phyloP scores from a whole-genome alignment of 1,140 invertebrate genomes.

The Gryon sp. region DNA sequence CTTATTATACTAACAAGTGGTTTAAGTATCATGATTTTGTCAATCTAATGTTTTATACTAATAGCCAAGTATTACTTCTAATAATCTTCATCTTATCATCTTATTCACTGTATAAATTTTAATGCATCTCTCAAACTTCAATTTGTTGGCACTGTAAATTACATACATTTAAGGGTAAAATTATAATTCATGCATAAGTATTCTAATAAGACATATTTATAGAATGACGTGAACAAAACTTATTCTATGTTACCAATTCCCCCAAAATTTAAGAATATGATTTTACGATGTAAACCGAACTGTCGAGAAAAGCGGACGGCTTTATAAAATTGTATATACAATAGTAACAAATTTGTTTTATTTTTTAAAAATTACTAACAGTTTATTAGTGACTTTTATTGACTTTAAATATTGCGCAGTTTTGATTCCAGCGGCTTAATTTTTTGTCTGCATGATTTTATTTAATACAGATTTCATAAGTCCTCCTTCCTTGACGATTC shows the following conservation, averaged over 20 bases:
- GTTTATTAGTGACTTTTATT: slow-evolving; percentile 17
- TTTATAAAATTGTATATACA: slow-evolving; percentile 52
- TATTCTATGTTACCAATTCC: slow-evolving; percentile 26
- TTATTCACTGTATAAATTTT: slow-evolving; percentile 21
- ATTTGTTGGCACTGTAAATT: slow-evolving; percentile 26
- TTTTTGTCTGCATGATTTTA: no score
- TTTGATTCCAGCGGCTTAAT: neutral
- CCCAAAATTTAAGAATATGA: slow-evolving; percentile 19
- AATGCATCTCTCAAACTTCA: neutral
- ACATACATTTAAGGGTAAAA: neutral
- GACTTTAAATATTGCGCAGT: slow-evolving; percentile 13
- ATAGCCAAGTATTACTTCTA: no score
- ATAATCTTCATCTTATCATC: no score
- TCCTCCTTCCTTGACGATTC: slow-evolving; percentile 58
- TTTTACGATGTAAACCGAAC: slow-evolving; percentile 59
- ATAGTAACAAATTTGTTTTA: slow-evolving; percentile 6
- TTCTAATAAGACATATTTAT: neutral
- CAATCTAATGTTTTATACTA: no score
- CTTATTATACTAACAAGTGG: no score
- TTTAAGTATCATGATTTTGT: no score
- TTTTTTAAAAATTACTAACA: slow-evolving; percentile 10
- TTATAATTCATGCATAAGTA: slow-evolving; percentile 1
- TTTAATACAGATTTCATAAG: slow-evolving; percentile 13
- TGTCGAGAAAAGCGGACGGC: slow-evolving; percentile 56
- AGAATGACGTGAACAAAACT: slow-evolving; percentile 1